Evolutionary conservation across 2,888 invertebrate genomes (phyloP).

Genomic region (Petrolisthes manimaculis): DNA sequence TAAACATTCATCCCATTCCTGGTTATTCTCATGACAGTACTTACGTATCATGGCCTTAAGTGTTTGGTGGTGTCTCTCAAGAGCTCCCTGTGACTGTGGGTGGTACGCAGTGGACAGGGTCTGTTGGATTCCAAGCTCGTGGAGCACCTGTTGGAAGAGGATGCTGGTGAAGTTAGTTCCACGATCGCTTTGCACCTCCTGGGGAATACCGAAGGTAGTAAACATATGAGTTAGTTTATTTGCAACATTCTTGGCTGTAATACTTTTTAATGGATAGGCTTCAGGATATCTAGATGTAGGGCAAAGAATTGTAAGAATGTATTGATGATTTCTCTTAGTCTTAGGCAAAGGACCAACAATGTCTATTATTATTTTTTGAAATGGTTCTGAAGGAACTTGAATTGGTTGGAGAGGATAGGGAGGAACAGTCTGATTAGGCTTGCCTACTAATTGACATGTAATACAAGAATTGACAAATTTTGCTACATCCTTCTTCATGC

Average conservation of each 20-base stretch:
- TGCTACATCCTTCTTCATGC: constrained; percentile 8
- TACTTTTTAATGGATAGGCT: constrained; percentile 9
- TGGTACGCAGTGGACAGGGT: constrained; percentile 16
- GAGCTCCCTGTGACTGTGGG: constrained; percentile 19
- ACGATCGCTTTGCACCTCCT: constrained; percentile 17
- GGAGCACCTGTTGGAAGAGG: constrained; percentile 9
- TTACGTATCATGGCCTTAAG: neutral
- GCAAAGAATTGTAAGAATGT: constrained; percentile 29
- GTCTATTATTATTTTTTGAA: constrained; percentile 19
- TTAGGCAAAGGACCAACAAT: constrained; percentile 31
- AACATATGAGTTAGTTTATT: neutral
- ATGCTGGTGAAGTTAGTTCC: constrained; percentile 30
- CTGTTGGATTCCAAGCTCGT: constrained; percentile 4
- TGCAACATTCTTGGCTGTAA: constrained; percentile 4
- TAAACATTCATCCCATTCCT: neutral
- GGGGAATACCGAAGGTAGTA: constrained; percentile 17
- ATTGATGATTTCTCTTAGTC: constrained; percentile 14
- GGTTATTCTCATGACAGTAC: constrained; percentile 10
- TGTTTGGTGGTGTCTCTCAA: constrained; percentile 26
- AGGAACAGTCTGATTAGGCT: neutral
- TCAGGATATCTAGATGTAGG: constrained; percentile 31
- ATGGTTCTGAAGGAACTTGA: constrained; percentile 11
- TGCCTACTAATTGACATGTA: constrained; percentile 2
- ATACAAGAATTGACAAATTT: neutral
- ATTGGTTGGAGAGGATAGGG: constrained; percentile 19